Evolutionary conservation across 2,888 invertebrate genomes (phyloP).

Genomic region (Hemicrepidius hirtus): DNA sequence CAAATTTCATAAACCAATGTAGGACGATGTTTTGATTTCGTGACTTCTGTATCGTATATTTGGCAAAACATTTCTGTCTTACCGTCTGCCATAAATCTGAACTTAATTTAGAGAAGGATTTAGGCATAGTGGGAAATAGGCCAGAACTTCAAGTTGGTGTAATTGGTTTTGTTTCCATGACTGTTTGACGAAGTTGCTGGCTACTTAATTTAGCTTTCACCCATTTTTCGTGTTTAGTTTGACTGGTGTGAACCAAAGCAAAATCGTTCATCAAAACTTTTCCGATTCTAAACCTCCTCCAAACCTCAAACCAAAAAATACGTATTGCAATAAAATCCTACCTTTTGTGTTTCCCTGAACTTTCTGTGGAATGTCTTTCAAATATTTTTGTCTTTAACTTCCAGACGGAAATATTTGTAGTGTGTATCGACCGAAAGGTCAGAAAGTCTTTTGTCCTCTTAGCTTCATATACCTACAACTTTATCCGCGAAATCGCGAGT

Average conservation of each 20-base stretch:
- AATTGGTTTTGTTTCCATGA: slow-evolving; percentile 33
- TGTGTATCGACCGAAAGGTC: slow-evolving; percentile 24
- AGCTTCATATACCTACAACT: slow-evolving; percentile 34
- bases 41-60: not conserved
- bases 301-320: too few species aligned
- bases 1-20: too few species aligned
- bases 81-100: not conserved
- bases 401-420: slow-evolving; percentile 5
- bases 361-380: too few species aligned
- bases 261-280: not conserved
- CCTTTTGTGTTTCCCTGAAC: too few species aligned
- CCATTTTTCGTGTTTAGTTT: slow-evolving; percentile 3
- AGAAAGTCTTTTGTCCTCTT: slow-evolving; percentile 21
- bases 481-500: slow-evolving; percentile 41
- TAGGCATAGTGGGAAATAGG: slow-evolving; percentile 7
- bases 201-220: slow-evolving; percentile 5
- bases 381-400: not conserved
- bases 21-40: not conserved
- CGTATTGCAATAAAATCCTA: too few species aligned
- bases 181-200: not conserved
- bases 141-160: slow-evolving; percentile 19
- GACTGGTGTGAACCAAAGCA: not conserved
- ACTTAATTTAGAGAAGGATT: not conserved
- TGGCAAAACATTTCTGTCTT: not conserved
- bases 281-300: not conserved